Evolutionary conservation across 2,113 vertebrate species (phyloP).

Genomic region (Pseudonaja textilis): DNA sequence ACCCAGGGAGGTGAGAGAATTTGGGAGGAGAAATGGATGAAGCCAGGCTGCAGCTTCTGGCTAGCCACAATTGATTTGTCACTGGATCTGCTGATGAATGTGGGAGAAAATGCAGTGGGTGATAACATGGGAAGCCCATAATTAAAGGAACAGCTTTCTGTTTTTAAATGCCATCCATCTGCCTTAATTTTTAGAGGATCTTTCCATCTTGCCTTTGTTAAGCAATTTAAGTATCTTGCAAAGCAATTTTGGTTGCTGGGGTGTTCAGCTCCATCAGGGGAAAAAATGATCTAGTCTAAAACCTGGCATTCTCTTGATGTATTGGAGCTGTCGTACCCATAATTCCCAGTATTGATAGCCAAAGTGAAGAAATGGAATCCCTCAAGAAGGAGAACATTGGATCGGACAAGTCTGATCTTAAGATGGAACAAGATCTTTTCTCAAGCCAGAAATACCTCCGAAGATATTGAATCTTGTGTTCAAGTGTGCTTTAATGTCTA

Average conservation of each 20-base stretch:
- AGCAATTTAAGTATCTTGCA: background rate
- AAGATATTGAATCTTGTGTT: background rate
- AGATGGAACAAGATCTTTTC: background rate
- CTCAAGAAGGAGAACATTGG: background rate
- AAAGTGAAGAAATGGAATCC: background rate
- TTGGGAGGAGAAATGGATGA: slow-evolving; percentile 45
- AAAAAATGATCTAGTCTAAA: background rate
- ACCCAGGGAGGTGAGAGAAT: slow-evolving; percentile 42
- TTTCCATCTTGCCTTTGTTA: background rate
- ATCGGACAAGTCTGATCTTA: background rate
- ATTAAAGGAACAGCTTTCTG: slow-evolving; percentile 73
- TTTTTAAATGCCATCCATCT: slow-evolving; percentile 60
- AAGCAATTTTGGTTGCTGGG: background rate
- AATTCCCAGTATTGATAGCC: background rate
- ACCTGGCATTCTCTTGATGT: background rate
- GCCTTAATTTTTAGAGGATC: slow-evolving; percentile 28
- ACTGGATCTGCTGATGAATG: slow-evolving; percentile 69
- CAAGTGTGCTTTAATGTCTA: too few relatives aligned
- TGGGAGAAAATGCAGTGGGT: slow-evolving; percentile 63
- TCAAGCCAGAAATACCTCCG: background rate
- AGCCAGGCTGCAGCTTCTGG: slow-evolving; percentile 68
- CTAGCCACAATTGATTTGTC: slow-evolving; percentile 70
- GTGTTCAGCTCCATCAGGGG: background rate
- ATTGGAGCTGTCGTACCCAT: background rate
- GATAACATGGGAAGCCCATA: slow-evolving; percentile 66